A percentile compares a stretch with the other conserved stretches of the same genome.
phyloP scores from a whole-genome alignment of 1,140 invertebrate genomes.

The Drosophila subobscura region DNA sequence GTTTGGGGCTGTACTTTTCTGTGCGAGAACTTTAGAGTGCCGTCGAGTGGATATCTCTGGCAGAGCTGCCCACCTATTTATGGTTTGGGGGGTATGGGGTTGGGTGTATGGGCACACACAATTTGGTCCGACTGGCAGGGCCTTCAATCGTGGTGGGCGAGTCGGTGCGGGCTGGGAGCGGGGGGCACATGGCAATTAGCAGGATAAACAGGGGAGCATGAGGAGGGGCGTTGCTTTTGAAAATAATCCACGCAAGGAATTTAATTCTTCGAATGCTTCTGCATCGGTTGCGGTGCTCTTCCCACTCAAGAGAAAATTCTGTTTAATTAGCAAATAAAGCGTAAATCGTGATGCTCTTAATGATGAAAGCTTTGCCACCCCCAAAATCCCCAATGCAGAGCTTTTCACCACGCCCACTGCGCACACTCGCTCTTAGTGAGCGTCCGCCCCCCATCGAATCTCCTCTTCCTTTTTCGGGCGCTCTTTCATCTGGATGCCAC shows the following conservation, averaged over 20 bases:
- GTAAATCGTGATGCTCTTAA: slow-evolving; percentile 24
- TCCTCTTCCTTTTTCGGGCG: too few relatives aligned
- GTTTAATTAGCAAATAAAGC: slow-evolving; percentile 72
- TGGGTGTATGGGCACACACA: not conserved
- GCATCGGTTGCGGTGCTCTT: not conserved
- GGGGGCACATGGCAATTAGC: slow-evolving; percentile 18
- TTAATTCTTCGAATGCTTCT: slow-evolving; percentile 11
- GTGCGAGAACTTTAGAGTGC: slow-evolving; percentile 26
- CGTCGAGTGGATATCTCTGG: not conserved
- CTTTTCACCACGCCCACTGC: slow-evolving; percentile 42
- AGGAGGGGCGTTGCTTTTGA: not conserved
- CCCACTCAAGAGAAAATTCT: slow-evolving; percentile 35
- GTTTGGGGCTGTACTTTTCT: slow-evolving; percentile 36
- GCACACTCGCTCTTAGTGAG: slow-evolving; percentile 42
- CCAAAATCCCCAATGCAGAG: slow-evolving; percentile 1
- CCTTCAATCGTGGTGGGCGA: slow-evolving; percentile 5
- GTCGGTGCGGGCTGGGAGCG: too few relatives aligned
- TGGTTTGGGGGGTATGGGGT: too few relatives aligned
- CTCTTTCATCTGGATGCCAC: too few relatives aligned
- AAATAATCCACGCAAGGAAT: slow-evolving; percentile 24
- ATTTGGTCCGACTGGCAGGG: slow-evolving; percentile 6
- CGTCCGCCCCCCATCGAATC: too few relatives aligned
- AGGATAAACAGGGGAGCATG: too few relatives aligned
- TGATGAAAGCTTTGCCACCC: slow-evolving; percentile 4
- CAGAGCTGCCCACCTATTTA: slow-evolving; percentile 6